These are phyloP conservation scores for Iselma pallidipennis DNA, from an alignment of 2,888 invertebrate species.

Conservation along the genomic window DNA sequence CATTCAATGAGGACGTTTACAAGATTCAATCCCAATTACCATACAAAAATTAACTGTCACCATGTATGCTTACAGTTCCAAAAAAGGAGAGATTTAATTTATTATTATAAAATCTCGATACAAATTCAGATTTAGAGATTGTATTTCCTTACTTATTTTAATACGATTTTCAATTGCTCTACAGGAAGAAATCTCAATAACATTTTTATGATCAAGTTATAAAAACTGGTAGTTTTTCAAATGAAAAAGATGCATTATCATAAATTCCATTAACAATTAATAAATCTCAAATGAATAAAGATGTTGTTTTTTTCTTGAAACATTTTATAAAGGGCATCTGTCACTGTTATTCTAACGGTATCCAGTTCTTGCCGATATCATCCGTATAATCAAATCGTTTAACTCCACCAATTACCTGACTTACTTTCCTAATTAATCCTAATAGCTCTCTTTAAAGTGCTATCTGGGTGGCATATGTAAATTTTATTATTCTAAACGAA, in stretches of 20 bases:
- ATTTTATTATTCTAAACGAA: constrained; percentile 13
- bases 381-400: constrained; percentile 27
- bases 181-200: no score
- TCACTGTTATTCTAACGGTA: constrained; percentile 5
- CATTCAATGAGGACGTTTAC: not conserved
- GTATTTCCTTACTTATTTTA: no score
- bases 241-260: no score
- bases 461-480: constrained; percentile 42
- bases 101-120: no score
- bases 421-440: constrained; percentile 42
- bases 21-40: not conserved
- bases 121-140: no score
- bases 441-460: constrained; percentile 35
- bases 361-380: constrained; percentile 34
- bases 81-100: not conserved
- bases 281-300: no score
- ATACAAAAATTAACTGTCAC: not conserved
- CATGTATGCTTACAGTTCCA: not conserved
- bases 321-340: not conserved
- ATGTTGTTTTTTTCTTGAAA: no score
- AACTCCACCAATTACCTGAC: constrained; percentile 31
- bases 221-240: no score
- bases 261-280: no score
- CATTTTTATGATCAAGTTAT: no score
- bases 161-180: no score